Base-by-base conservation (phyloP, 1,140 invertebrate genomes). In the Macrobrachium rosenbergii region DNA sequence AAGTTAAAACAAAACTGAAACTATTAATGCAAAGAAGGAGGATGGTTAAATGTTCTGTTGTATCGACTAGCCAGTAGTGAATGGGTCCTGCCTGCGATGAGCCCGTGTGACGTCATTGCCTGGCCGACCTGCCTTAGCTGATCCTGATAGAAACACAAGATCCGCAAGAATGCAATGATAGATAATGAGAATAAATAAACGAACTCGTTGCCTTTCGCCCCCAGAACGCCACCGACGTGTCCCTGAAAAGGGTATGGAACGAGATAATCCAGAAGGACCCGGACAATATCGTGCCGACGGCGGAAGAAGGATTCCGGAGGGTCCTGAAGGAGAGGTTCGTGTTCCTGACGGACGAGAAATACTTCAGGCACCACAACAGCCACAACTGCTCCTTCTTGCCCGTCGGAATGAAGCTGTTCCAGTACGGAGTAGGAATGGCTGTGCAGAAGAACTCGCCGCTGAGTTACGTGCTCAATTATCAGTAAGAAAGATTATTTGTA, bases 301-400 rank as follows among this genome's bases (percentile, higher is more conserved):
- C 64, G 3, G 69, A 79, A 5, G 84, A 80, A 23, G 84, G 76
- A 16, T 8, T 81, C 8, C 37, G 21, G 10, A 86, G 52, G 58
- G 67, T 72, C 5, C 19, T 73, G 43, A 60, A 5, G 5, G 82
- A 83, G 21, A 17, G 23, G 11, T 83, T 76, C 59, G 73, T 60
- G 5, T 83, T 83, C 52, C n/a, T 83, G 59, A 75, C 75, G 21
- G 82, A 83, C 45, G 23, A 60, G 69, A 37, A 83, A 12, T 83
- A 76, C 28, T 83, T 28, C 45, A 28, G 10, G 11, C 59, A 58
- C 59, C 19, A 83, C 58, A 21, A 28, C 12, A 59, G 59, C 0
- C 16, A 23, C 52, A 28, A 83, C 73, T 83, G 82, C 21, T n/a
- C 19, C n/a, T 28, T 76, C 45, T 60, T 23, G n/a, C 45, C 43